Conservation (phyloP, 1,140 invertebrate genomes). For the Neodiprion lecontei region DNA sequence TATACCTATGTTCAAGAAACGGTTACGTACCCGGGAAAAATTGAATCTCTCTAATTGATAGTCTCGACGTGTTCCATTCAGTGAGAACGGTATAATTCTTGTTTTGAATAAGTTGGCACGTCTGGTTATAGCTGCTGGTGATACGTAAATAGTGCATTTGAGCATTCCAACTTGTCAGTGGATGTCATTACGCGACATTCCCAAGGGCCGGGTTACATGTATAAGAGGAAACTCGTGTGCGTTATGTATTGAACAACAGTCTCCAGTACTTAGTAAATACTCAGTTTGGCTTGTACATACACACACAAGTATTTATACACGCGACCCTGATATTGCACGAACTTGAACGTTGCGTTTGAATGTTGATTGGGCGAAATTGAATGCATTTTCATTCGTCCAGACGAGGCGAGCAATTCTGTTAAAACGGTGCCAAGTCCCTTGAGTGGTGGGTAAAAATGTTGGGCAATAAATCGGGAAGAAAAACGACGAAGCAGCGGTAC, state of each 20-base stretch:
- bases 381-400: neutral
- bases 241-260: neutral
- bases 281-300: neutral
- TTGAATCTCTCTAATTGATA: neutral
- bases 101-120: neutral
- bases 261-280: neutral
- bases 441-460: neutral
- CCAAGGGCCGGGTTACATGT: neutral
- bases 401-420: neutral
- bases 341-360: neutral
- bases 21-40: neutral
- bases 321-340: neutral
- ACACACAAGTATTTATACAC: neutral
- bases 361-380: neutral
- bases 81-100: neutral
- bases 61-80: neutral
- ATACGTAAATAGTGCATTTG: neutral
- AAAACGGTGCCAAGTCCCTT: neutral
- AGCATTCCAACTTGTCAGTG: neutral
- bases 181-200: neutral
- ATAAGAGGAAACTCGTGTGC: neutral
- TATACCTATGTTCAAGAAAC: neutral
- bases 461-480: neutral
- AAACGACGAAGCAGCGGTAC: neutral
- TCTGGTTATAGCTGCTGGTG: neutral